A percentile compares a stretch with the other conserved stretches of the same genome.
These are phyloP conservation scores for Harpegnathos saltator DNA, from an alignment of 1,140 invertebrate genomes.

Conservation along the genomic window DNA sequence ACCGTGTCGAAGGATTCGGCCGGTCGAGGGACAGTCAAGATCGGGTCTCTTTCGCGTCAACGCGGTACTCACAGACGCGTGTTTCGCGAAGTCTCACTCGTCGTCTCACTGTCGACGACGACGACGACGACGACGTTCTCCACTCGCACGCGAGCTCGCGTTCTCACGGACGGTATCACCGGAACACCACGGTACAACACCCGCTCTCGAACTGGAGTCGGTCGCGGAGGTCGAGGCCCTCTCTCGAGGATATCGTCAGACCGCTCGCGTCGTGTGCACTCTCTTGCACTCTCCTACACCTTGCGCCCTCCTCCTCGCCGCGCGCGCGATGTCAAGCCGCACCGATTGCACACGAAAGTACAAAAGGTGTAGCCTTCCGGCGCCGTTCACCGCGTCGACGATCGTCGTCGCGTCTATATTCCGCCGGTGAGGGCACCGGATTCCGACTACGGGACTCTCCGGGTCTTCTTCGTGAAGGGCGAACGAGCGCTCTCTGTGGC, in stretches of 20 bases:
- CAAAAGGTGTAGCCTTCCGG: constrained; percentile 15
- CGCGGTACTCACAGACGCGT: too few relatives aligned
- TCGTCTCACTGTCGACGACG: too few relatives aligned
- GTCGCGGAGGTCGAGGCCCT: background rate
- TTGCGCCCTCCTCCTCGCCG: background rate
- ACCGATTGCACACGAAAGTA: too few relatives aligned
- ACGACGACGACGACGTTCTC: too few relatives aligned
- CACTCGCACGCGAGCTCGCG: too few relatives aligned
- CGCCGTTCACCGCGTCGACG: constrained; percentile 22
- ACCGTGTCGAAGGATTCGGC: too few relatives aligned
- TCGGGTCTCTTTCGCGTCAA: too few relatives aligned
- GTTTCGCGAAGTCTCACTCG: too few relatives aligned
- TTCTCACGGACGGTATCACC: background rate
- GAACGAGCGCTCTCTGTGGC: too few relatives aligned
- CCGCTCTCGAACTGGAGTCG: background rate
- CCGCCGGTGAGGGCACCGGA: background rate
- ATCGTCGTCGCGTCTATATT: background rate
- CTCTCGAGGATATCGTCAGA: background rate
- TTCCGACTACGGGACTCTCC: background rate
- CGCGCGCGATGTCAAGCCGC: background rate
- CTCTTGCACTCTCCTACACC: background rate
- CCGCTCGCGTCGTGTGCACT: background rate
- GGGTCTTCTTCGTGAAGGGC: background rate
- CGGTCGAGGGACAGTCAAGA: too few relatives aligned
- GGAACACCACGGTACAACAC: background rate